Base-by-base conservation (phyloP, 2,888 invertebrate genomes). In the Tetrapedia diversipes region DNA sequence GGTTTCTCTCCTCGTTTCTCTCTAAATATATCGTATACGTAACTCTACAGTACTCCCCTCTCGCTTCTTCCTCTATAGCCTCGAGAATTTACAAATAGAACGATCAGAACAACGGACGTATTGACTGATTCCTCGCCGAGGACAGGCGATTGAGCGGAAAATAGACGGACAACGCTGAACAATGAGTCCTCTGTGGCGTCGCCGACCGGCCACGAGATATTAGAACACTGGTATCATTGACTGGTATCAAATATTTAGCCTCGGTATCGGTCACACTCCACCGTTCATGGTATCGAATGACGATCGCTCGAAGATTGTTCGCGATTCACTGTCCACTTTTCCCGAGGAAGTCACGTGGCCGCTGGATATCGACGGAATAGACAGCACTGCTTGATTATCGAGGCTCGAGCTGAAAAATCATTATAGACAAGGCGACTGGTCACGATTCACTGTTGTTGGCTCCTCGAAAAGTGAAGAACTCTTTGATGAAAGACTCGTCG, bases 141-240 rank as follows among this genome's bases (percentile, higher is more conserved):
- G 61, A 65, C 59, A 61, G 53, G 34, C 32, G 60, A 70, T 82
- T 67, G 82, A 67, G 70, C 82, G 70, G 53, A 82, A 70, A 51
- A 47, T 56, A 49, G 63, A 47, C 19, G 64, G 24, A 37, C 10
- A 19, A 19, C 29, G 16, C 14, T 41, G 39, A 22, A 54, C 37
- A 37, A 19, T 37, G 16, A 57, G 24, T 68, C 27, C 39, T 34
- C 57, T 56, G 37, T 64, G 45, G 37, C 45, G 63, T 67, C 41
- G 67, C 41, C 64, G 7, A 8, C 32, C 39, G 60, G 32, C 47
- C 60, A 16, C 39, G n/a, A 37, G 59, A 69, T n/a, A n/a, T 65
- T 60, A 27, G 37, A 57, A 49, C 71, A 60, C 54, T 65, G 56
- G 16, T 24, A 43, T 61, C 19, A 22, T 51, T 4, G 43, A 51